phyloP scores from a whole-genome alignment of 1,140 invertebrate genomes.

The Harpegnathos saltator region DNA sequence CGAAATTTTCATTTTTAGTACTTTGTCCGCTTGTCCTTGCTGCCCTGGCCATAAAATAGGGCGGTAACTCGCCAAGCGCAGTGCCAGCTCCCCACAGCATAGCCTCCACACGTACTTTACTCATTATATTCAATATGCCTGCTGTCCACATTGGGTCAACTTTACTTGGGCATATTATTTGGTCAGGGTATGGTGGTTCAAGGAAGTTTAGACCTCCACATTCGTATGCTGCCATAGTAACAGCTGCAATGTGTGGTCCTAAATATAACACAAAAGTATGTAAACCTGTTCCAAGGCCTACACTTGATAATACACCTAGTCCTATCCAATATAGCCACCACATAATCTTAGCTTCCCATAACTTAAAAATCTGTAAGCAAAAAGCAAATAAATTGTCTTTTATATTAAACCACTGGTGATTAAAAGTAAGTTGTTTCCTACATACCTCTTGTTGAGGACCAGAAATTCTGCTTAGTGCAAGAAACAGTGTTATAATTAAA shows the following conservation, averaged over 20 bases:
- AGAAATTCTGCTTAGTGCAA: slow-evolving; percentile 85
- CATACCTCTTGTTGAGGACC: slow-evolving; percentile 88
- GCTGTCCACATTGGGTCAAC: slow-evolving; percentile 87
- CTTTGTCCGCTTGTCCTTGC: slow-evolving; percentile 90
- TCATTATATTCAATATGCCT: slow-evolving; percentile 95
- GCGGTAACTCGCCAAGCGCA: slow-evolving; percentile 97
- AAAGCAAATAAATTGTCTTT: slow-evolving; percentile 54
- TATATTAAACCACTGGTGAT: not conserved
- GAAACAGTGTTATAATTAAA: slow-evolving; percentile 81
- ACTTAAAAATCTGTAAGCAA: slow-evolving; percentile 85
- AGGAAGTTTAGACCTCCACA: slow-evolving; percentile 98
- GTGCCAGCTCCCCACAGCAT: slow-evolving; percentile 99
- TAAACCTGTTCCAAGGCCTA: slow-evolving; percentile 98
- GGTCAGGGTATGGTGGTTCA: slow-evolving; percentile 95
- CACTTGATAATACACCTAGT: slow-evolving; percentile 97
- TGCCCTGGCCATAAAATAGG: slow-evolving; percentile 98
- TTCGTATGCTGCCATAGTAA: slow-evolving; percentile 99
- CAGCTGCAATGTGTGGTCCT: slow-evolving; percentile 96
- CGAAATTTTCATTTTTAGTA: slow-evolving; percentile 84
- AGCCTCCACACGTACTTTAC: slow-evolving; percentile 98
- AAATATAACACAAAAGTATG: slow-evolving; percentile 99
- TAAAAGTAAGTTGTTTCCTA: not conserved
- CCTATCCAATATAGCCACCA: slow-evolving; percentile 98
- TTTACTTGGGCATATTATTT: slow-evolving; percentile 92
- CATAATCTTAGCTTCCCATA: slow-evolving; percentile 86